Base-by-base conservation (phyloP, 2,797 vertebrate species). In the Chelonia mydas region DNA sequence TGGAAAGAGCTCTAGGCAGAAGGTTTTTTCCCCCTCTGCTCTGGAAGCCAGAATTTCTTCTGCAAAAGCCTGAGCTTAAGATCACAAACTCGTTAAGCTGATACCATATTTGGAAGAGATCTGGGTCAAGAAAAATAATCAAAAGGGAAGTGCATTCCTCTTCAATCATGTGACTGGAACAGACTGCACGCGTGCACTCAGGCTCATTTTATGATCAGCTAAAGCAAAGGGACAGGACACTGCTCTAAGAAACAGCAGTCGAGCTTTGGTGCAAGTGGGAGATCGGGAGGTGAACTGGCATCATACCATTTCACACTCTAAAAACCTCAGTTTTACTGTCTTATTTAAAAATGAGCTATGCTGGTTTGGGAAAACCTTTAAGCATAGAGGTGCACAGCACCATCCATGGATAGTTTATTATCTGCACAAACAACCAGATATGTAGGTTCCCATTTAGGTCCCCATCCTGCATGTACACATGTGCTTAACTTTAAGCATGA, bases 101-200 rank as follows among this genome's bases (percentile, higher is more conserved):
- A 97, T 96, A 93, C 97, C 97, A 93, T 97, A 98, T 97, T 96
- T 98, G 96, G 97, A 97, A 97, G 88, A 96, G 89, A 96, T 93
- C 83, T 97, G 95, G 88, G 77, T 97, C 95, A 97, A 98, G 96
- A 97, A 97, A 98, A 98, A 98, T 96, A 98, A 98, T 97, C 94
- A 96, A 96, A 97, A 98, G 95, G 91, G 81, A 86, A 96, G 87
- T 50, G 97, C 98, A 98, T 98, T 97, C 97, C 94, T 98, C 5
- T 80, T 88, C 80, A 47, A 3, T 94, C 95, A 96, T 87, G 94
- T 97, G 97, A 96, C 90, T 92, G 88, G 84, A 84, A 93, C 81
- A 90, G 88, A 78, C 72, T 6, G 0, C 1, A 2, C 87, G 27
- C 72, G 6, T 84, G 76, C 85, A 77, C 86, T 85, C 84, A 59